These are phyloP conservation scores for Armadillidium nasatum DNA, from an alignment of 1,140 invertebrate genomes.

Conservation along the genomic window DNA sequence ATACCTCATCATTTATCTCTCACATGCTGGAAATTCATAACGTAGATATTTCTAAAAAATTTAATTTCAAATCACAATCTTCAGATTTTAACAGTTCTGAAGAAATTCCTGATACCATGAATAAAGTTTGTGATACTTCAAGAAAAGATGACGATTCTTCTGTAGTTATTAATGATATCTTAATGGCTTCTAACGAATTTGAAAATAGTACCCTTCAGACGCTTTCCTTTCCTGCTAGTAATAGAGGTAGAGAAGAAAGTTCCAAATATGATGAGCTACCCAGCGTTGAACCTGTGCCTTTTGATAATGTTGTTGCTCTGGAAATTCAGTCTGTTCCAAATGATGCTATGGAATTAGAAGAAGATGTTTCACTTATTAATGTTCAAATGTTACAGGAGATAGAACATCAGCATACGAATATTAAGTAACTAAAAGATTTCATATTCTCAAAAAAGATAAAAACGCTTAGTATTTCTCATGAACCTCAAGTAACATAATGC, in stretches of 20 bases:
- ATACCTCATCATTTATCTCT: slow-evolving; percentile 8
- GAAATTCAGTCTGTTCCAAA: neutral
- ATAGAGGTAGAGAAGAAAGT: neutral
- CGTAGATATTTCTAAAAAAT: slow-evolving; percentile 22
- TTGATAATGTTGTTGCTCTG: neutral
- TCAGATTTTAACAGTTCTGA: neutral
- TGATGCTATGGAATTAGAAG: neutral
- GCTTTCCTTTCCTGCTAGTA: neutral
- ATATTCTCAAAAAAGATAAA: too few species aligned
- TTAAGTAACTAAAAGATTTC: too few species aligned
- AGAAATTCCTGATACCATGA: neutral
- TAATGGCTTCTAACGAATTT: neutral
- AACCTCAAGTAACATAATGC: too few species aligned
- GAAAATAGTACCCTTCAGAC: neutral
- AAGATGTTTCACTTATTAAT: neutral
- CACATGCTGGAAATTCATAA: slow-evolving; percentile 35
- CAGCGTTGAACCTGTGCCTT: neutral
- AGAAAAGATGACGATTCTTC: neutral
- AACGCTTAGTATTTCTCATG: too few species aligned
- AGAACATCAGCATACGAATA: too few species aligned
- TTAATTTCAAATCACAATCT: slow-evolving; percentile 26
- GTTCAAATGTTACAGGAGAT: neutral
- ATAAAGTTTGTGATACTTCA: neutral
- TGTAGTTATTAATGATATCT: neutral
- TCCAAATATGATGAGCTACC: neutral